Evolutionary conservation across 2,113 vertebrate species (phyloP), one percentile per base, ranked within the genome.

Genomic region (Salvator merianae): DNA sequence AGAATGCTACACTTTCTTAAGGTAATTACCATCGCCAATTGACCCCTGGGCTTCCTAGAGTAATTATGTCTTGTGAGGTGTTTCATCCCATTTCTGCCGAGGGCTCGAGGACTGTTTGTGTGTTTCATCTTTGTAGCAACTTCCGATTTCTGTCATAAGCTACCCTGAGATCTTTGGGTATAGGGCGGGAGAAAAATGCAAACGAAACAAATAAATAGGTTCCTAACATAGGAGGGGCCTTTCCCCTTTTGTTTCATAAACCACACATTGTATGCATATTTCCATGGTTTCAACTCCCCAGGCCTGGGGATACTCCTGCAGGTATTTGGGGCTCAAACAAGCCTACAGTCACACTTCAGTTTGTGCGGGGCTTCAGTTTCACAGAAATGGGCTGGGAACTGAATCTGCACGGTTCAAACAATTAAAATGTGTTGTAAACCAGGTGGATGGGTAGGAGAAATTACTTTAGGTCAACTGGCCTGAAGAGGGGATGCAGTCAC

Each of bases 31-130:
- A 53, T 10, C 12, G 55, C 38, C 79, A 79, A 84, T 78, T 24
- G 53, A 38, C 83, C 1, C 76, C 12, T 72, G 36, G 24, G 28
- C 32, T 73, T 73, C 26, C 76, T 73, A 62, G 70, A 55, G 36
- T 65, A 79, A 73, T 85, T 85, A 73, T 72, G 77, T 50, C 68
- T 73, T 65, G 70, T 28, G 38, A 72, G n/a, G 28, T 12, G n/a
- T 43, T 47, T 79, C 16, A 26, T 70, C 28, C 30, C 24, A 34
- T 72, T 50, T n/a, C n/a, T 84, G 53, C 83, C 38, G 72, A 79
- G 55, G 22, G 55, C 69, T n/a, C 65, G 59, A 24, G 68, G 53
- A 79, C 47, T 79, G 55, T 47, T 71, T 84, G 62, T 36, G 22
- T 20, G 14, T 63, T 36, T 55, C 24, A 73, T 73, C 69, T 85